Conservation (phyloP, 2,888 invertebrate species). For the Lasius platythorax region DNA sequence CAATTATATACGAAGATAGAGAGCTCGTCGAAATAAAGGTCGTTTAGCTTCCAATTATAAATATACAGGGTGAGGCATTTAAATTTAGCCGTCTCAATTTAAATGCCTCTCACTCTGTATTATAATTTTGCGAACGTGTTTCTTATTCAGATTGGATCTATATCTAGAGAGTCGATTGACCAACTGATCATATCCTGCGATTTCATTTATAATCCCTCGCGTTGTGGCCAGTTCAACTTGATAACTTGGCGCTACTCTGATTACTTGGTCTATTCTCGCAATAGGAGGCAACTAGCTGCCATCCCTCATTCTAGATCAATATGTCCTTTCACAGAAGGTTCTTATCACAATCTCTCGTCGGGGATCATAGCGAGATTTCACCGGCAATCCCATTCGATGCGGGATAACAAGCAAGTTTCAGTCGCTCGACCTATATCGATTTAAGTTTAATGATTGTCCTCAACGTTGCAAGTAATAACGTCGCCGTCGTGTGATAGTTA, state of each 20-base stretch:
- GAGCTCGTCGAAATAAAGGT: background rate
- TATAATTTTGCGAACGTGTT: background rate
- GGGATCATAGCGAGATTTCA: slow-evolving; percentile 42
- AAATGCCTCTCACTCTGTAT: background rate
- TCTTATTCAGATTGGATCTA: background rate
- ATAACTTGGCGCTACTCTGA: background rate
- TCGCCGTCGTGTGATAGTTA: slow-evolving; percentile 12
- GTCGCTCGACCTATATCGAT: background rate
- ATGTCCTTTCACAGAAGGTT: slow-evolving; percentile 28
- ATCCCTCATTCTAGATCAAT: slow-evolving; percentile 37
- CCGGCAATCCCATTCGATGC: slow-evolving; percentile 5
- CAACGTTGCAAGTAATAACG: slow-evolving; percentile 5
- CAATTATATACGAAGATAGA: background rate
- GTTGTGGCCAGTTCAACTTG: slow-evolving; percentile 10
- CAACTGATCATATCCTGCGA: background rate
- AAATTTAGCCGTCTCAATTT: no score
- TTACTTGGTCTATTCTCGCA: slow-evolving; percentile 24
- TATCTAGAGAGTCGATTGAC: background rate
- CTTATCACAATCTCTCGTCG: slow-evolving; percentile 34
- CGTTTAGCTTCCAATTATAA: background rate
- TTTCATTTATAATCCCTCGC: background rate
- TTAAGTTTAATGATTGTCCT: slow-evolving; percentile 46
- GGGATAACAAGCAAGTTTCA: slow-evolving; percentile 42
- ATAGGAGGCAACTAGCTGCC: slow-evolving; percentile 1
- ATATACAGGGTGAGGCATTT: background rate